These are phyloP conservation scores for Amiota mariae DNA, from an alignment of 2,888 invertebrate species.

Conservation along the genomic window DNA sequence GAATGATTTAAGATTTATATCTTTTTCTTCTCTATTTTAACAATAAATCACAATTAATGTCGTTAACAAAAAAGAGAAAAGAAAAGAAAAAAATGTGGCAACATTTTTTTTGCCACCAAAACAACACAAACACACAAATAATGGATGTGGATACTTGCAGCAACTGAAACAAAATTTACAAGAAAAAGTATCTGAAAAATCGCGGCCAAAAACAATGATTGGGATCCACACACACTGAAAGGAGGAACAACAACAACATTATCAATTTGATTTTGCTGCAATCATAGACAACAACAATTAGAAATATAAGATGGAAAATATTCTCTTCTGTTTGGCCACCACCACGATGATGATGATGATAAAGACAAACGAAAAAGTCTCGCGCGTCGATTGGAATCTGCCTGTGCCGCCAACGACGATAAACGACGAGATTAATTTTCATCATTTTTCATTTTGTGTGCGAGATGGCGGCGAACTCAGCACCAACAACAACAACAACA, in stretches of 20 bases:
- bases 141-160: constrained; percentile 43
- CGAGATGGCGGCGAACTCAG: background rate
- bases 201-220: too few species aligned
- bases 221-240: background rate
- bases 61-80: background rate
- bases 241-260: too few species aligned
- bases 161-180: too few species aligned
- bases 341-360: too few species aligned
- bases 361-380: background rate
- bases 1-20: too few species aligned
- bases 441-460: constrained; percentile 49
- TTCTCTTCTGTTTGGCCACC: constrained; percentile 11
- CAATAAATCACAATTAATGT: background rate
- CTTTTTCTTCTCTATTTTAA: background rate
- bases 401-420: background rate
- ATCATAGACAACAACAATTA: constrained; percentile 44
- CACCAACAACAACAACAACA: constrained; percentile 22
- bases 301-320: constrained; percentile 31
- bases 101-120: constrained; percentile 45
- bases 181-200: constrained; percentile 42
- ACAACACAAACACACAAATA: constrained; percentile 39
- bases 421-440: constrained; percentile 48
- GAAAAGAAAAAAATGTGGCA: constrained; percentile 47
- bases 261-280: constrained; percentile 4
- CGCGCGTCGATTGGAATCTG: too few species aligned